These are phyloP conservation scores for Prolemur simus DNA, from an alignment of 2,113 vertebrate species.

Conservation along the genomic window DNA sequence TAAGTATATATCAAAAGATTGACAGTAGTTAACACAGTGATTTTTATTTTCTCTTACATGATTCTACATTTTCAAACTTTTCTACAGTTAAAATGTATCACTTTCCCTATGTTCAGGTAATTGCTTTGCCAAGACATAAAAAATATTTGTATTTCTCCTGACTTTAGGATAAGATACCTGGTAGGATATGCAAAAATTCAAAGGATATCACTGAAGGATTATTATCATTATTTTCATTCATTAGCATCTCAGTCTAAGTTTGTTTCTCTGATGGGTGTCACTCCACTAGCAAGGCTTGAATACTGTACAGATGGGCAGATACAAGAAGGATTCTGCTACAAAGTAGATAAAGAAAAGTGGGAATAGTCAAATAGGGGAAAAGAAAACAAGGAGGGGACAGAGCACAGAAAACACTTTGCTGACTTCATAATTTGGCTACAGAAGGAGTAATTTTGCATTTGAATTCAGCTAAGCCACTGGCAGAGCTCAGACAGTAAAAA, in stretches of 20 bases:
- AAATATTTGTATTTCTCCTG: not conserved
- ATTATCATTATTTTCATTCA: not conserved
- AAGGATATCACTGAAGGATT: not conserved
- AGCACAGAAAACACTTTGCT: not conserved
- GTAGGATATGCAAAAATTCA: not conserved
- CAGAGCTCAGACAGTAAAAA: conserved; percentile 35
- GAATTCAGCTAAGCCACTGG: not conserved
- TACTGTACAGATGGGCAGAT: not conserved
- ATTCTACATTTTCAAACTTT: not conserved
- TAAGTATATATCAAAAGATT: not conserved
- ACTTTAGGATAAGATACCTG: not conserved
- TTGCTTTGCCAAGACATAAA: not conserved
- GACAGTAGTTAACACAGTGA: not conserved
- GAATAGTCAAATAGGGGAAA: not conserved
- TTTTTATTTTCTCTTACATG: not conserved
- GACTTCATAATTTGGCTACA: not conserved
- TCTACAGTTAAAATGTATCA: not conserved
- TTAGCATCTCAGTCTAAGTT: not conserved
- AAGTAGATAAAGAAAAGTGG: not conserved
- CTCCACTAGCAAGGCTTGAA: not conserved
- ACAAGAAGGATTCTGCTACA: not conserved
- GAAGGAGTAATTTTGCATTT: not conserved
- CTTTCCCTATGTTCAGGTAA: not conserved
- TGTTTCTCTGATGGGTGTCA: not conserved
- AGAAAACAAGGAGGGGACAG: not conserved